phyloP scores from a whole-genome alignment of 2,113 vertebrate genomes.

The Hyperoodon ampullatus region DNA sequence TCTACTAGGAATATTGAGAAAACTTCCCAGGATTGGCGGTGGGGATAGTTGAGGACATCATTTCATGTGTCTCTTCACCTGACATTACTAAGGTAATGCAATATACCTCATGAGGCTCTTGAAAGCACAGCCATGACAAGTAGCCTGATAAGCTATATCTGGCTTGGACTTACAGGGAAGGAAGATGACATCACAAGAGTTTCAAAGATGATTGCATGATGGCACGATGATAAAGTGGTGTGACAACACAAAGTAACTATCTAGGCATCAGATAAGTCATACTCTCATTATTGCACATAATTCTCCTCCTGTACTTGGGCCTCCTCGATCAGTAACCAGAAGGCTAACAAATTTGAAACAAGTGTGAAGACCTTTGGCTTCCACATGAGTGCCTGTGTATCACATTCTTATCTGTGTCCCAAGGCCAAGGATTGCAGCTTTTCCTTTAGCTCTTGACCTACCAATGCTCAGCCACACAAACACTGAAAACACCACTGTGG shows the following conservation, averaged over 20 bases:
- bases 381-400: background rate
- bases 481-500: background rate
- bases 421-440: background rate
- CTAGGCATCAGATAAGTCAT: background rate
- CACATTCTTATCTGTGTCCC: background rate
- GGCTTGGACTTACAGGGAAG: background rate
- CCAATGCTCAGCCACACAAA: background rate
- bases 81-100: background rate
- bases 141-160: background rate
- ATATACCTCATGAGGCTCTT: background rate
- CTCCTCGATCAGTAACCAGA: constrained; percentile 29
- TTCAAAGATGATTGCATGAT: background rate
- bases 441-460: background rate
- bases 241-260: background rate
- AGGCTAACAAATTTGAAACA: background rate
- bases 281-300: background rate
- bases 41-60: background rate
- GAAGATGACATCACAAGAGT: background rate
- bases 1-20: background rate
- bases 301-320: background rate
- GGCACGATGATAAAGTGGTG: background rate
- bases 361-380: background rate
- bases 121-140: background rate
- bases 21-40: background rate
- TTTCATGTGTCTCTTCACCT: background rate